Base-by-base conservation (phyloP, 2,113 vertebrate species). In the Chlorodrepanis virens region DNA sequence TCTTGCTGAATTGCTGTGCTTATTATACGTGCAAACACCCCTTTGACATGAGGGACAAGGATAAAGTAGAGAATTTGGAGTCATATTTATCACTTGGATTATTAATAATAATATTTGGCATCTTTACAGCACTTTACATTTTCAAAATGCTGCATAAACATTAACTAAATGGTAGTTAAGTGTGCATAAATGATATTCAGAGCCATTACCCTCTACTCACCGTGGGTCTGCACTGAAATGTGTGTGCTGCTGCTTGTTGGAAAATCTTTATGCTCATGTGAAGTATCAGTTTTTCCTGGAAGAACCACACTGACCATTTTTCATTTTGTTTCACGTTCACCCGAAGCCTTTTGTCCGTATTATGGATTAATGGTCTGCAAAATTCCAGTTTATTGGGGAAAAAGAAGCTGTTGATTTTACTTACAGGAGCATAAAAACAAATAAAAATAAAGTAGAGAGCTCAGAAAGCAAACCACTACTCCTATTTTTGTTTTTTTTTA, bases 281-380 rank as follows among this genome's bases (percentile, higher is more conserved):
- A 87, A 93, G 92, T 92, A 96, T 92, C 94, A 92, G 94, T 69
- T 95, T 90, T 92, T 94, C 92, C 90, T 92, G 86, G 64, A 95
- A 96, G 69, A 96, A 76, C 57, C 72, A 76, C 83, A 22, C 52
- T 95, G 94, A 78, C 83, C 90, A 93, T 97, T 96, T 97, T 96
- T 97, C 96, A 96, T 96, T 90, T 92, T 89, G 90, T 82, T 97
- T 87, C 93, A 39, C 57, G 28, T 57, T 42, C 42, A 89, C 90
- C 90, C 29, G 0, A 93, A 95, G 92, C 86, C 86, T 94, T 94
- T 94, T 95, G 94, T 95, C 88, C 83, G 42, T 94, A 94, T 91
- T 96, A 92, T 87, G 86, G 96, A 96, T 96, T 97, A 96, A 97
- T 96, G 92, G 83, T 92, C 95, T 97, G 90, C 72, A 96, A 97